Conservation (phyloP, 2,797 vertebrate species). For the Vipera latastei region DNA sequence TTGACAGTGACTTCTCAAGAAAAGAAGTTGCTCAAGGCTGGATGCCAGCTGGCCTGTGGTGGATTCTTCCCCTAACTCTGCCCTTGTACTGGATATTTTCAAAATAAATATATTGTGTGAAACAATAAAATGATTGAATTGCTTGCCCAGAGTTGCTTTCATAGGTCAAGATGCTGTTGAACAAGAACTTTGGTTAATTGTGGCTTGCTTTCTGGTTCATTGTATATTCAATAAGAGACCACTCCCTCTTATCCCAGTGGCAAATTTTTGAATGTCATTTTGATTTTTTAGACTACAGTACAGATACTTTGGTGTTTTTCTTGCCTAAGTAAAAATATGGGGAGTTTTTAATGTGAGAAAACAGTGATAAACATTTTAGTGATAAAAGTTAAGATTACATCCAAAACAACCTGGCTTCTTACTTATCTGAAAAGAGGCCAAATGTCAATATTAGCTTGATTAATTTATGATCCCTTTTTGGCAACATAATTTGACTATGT, state of each 20-base stretch:
- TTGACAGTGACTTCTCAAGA: neutral
- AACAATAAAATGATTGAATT: slow-evolving; percentile 6
- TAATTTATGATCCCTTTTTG: rapidly evolving
- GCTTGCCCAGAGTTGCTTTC: rapidly evolving
- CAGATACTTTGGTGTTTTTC: neutral
- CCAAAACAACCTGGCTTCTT: slow-evolving; percentile 9
- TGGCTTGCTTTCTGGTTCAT: neutral
- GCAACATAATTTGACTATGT: neutral
- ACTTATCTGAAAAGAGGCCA: neutral
- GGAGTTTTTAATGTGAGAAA: neutral
- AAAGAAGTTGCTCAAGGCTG: neutral
- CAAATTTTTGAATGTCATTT: slow-evolving; percentile 13
- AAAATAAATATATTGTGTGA: slow-evolving; percentile 19
- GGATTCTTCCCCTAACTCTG: neutral
- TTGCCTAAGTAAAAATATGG: neutral
- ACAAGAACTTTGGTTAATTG: neutral
- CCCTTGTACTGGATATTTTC: slow-evolving; percentile 1
- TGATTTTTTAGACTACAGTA: neutral
- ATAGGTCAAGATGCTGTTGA: neutral
- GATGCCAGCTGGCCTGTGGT: neutral
- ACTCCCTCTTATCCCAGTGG: neutral
- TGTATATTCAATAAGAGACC: rapidly evolving
- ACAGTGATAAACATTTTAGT: neutral
- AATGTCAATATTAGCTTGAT: neutral
- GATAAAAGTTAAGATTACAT: neutral